Percentiles rank a stretch among this genome's conserved stretches.
phyloP scores from a whole-genome alignment of 2,797 vertebrate genomes.

The Micrastur ruficollis region DNA sequence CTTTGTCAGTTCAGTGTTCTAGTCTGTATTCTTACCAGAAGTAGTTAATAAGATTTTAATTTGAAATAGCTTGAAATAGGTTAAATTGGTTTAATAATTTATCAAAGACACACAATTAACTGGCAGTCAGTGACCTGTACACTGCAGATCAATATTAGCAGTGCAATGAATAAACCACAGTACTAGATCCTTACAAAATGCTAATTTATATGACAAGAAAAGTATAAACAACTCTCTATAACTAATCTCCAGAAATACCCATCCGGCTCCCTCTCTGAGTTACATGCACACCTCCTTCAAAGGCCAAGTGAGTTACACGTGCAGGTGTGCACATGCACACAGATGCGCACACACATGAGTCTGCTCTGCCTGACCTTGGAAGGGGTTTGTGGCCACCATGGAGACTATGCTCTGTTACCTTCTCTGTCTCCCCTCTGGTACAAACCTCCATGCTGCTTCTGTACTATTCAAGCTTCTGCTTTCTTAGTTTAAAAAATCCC shows the following conservation, averaged over 20 bases:
- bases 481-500: not conserved
- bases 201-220: not conserved
- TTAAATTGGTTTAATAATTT: not conserved
- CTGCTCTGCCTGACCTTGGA: not conserved
- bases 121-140: not conserved
- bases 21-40: not conserved
- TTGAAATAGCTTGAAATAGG: not conserved
- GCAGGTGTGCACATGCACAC: too few relatives aligned
- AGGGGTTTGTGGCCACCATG: not conserved
- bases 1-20: not conserved
- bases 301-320: not conserved
- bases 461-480: not conserved
- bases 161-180: not conserved
- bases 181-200: not conserved
- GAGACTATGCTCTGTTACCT: not conserved
- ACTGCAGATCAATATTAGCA: not conserved
- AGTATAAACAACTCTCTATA: not conserved
- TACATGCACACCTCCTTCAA: not conserved
- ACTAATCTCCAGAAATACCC: not conserved
- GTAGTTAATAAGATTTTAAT: not conserved
- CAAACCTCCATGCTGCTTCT: not conserved
- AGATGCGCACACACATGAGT: fast-evolving
- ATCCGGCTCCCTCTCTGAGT: not conserved
- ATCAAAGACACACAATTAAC: not conserved
- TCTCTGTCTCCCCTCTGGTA: not conserved